phyloP scores from a whole-genome alignment of 1,140 invertebrate species.

The Schlechtendalia chinensis region DNA sequence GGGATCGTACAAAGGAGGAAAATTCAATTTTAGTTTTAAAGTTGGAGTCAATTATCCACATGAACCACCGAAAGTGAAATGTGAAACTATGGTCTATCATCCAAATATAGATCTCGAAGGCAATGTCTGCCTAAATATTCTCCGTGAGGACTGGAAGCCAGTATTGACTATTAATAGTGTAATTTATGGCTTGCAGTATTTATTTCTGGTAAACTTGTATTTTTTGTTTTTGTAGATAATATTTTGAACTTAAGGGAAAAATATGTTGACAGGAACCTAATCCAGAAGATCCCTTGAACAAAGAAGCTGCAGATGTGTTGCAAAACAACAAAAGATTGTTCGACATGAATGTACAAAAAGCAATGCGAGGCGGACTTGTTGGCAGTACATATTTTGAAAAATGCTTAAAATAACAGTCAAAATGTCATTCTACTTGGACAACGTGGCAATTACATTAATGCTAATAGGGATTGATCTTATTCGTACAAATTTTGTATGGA shows the following conservation, averaged over 20 bases:
- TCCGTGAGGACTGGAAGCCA: conserved; percentile 98
- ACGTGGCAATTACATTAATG: not conserved
- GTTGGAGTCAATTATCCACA: conserved; percentile 96
- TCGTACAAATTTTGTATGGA: conserved; percentile 37
- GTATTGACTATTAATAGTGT: conserved; percentile 97
- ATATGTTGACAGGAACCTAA: conserved; percentile 81
- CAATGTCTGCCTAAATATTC: conserved; percentile 91
- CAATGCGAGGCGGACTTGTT: conserved; percentile 92
- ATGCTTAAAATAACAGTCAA: conserved; percentile 81
- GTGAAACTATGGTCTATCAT: conserved; percentile 91
- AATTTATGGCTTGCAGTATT: conserved; percentile 95
- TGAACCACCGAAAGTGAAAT: conserved; percentile 93
- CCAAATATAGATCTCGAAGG: conserved; percentile 94
- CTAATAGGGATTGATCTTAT: conserved; percentile 25
- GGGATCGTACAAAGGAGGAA: conserved; percentile 91
- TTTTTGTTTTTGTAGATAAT: not conserved
- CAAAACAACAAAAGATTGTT: conserved; percentile 91
- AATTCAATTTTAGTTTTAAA: conserved; percentile 96
- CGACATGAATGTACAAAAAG: conserved; percentile 93
- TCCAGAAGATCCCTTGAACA: conserved; percentile 96
- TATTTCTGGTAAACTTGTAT: conserved; percentile 76
- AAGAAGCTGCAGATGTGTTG: conserved; percentile 97
- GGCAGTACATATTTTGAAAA: conserved; percentile 91
- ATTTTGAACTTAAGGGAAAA: not conserved
- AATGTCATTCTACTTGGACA: conserved; percentile 8